Evolutionary conservation across 2,888 invertebrate species (phyloP).

Genomic region (Acanthococcus lagerstroemiae): DNA sequence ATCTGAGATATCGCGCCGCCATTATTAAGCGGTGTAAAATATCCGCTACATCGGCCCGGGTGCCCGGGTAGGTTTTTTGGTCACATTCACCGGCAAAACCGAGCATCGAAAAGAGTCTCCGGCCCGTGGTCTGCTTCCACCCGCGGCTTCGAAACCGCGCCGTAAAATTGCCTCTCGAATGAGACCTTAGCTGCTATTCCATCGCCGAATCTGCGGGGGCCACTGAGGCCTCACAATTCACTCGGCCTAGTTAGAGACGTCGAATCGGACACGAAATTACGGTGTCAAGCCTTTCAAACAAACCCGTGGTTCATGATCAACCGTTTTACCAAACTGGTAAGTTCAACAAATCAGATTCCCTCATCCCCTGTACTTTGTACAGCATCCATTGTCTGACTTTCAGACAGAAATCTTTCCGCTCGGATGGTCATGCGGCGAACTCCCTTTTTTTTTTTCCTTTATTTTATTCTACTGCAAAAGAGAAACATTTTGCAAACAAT

Average conservation of each 20-base stretch:
- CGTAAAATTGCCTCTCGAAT: too few relatives aligned
- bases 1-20: not conserved
- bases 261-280: too few relatives aligned
- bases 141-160: too few relatives aligned
- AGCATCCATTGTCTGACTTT: not conserved
- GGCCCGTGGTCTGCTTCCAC: too few relatives aligned
- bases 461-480: not conserved
- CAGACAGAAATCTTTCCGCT: slow-evolving; percentile 24
- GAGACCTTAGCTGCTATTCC: too few relatives aligned
- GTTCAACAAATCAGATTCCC: not conserved
- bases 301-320: not conserved
- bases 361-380: not conserved
- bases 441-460: not conserved
- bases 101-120: too few relatives aligned
- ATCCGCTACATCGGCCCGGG: not conserved
- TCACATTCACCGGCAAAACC: too few relatives aligned
- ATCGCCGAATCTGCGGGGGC: too few relatives aligned
- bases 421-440: slow-evolving; percentile 4
- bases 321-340: not conserved
- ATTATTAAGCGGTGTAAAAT: not conserved
- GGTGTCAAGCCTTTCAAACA: not conserved
- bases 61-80: too few relatives aligned
- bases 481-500: too few relatives aligned
- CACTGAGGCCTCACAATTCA: too few relatives aligned
- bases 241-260: too few relatives aligned